Base-by-base conservation (phyloP, 2,113 vertebrate genomes). In the Sterrhoptilus dennistouni region DNA sequence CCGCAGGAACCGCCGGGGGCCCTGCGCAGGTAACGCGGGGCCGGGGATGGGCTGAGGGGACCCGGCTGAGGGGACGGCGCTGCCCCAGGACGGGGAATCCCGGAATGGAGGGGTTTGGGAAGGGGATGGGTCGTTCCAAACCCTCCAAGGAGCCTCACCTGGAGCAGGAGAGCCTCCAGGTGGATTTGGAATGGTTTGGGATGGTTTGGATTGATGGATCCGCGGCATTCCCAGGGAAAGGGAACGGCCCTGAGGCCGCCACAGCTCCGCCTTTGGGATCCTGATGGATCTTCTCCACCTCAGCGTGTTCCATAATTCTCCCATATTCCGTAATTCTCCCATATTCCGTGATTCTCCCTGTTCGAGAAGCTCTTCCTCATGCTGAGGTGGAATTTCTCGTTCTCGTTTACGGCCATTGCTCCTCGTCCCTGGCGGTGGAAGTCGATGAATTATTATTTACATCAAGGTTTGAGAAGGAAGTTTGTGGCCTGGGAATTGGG, bases 11-110 rank as follows among this genome's bases (percentile, higher is more conserved):
- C 59, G 28, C 52, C 44, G 66, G 64, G 57, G 16, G 28, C 64
- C 56, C 38, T 44, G 35, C 27, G 11, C 59, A 92, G 94, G 94
- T 89, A 92, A 9, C 38, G 59, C 17, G 65, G 11, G 2, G 71
- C 7, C 17, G 52, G 47, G 87, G 35, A 36, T 7, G 74, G 47
- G 64, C 38, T 38, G 38, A 8, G 36, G 53, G 61, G 10, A n/a
- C 3, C 16, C 52, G 60, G 70, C 60, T 13, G 71, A 25, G n/a
- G 59, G 83, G 45, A 4, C 83, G n/a, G 82, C 59, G 50, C 83
- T 8, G 68, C 1, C 17, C 21, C 27, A 0, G 52, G 10, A 10
- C 52, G 1, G 18, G 0, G n/a, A 3, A 24, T 53, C 5, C 35
- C 35, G 1, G 29, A 5, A 3, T 1, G 56, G 54, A 10, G 1